Evolutionary conservation across 2,113 vertebrate species (phyloP), one percentile per base, ranked within the genome.

Genomic region (Telmatochromis brachygnathus): DNA sequence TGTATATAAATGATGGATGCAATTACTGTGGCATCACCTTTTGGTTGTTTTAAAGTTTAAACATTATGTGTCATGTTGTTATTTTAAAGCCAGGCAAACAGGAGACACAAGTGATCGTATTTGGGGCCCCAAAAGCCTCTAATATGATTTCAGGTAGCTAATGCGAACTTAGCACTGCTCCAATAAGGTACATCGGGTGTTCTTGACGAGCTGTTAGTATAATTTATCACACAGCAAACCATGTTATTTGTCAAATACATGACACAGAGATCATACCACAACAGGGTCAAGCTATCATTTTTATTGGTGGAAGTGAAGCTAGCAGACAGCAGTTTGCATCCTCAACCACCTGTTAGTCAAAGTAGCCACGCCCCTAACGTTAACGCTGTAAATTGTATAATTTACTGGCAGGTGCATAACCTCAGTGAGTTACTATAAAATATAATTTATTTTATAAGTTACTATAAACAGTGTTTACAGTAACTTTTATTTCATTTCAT

Each of bases 161-260:
- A 42, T 45, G 7, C 14, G 47, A 28, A 75, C 39, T 47, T 47
- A 75, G 68, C 21, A 0, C 68, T 70, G 19, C n/a, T 23, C 62
- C 2, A 0, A 35, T 4, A 42, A 23, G 65, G n/a, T 15, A 2
- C 12, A 14, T 23, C n/a, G 1, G 7, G 1, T 17, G 4, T 47
- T 17, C 6, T 47, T 15, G 14, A 73, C 4, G 3, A 7, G 39
- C 23, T 75, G 39, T 73, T 73, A 17, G 21, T 14, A 17, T 45
- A 17, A 73, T 45, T 0, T 47, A 7, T 45, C 14, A 47, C 13
- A 47, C 39, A 11, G 14, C 3, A 47, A 73, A 15, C 14, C 68
- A 28, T 1, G 9, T 75, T 47, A 17, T 73, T 47, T 75, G 21
- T 47, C 21, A 47, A 26, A 9, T 0, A 42, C 37, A 42, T 26